Evolutionary conservation across 2,113 vertebrate species (phyloP).

Genomic region (Hiodon alosoides): DNA sequence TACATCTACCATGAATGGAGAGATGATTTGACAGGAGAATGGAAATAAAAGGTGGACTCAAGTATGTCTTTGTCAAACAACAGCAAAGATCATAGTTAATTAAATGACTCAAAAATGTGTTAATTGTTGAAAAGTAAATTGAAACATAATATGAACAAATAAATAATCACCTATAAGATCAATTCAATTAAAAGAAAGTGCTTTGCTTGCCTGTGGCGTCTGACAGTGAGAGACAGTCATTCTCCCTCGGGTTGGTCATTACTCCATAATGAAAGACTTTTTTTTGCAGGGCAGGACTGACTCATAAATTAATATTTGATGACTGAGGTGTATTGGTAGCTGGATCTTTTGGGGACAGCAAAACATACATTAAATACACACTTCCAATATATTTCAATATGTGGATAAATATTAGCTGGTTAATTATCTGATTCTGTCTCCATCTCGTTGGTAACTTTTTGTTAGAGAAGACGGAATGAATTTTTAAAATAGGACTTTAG

Average conservation of each 20-base stretch:
- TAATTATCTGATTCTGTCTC: too few relatives aligned
- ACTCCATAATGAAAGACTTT: neutral
- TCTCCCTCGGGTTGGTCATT: neutral
- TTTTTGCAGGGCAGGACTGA: neutral
- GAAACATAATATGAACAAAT: neutral
- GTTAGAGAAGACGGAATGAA: too few relatives aligned
- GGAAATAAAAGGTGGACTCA: neutral
- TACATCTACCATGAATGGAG: neutral
- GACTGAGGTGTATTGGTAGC: neutral
- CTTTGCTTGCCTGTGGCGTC: neutral
- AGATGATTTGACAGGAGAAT: neutral
- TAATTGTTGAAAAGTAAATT: too few relatives aligned
- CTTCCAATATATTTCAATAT: too few relatives aligned
- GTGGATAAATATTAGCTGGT: too few relatives aligned
- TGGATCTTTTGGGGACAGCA: neutral
- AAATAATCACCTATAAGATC: slow-evolving; percentile 12
- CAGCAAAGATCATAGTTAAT: too few relatives aligned
- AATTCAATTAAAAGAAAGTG: neutral
- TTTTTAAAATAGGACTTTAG: too few relatives aligned
- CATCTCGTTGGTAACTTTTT: too few relatives aligned
- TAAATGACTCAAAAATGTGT: too few relatives aligned
- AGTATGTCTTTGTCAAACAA: neutral
- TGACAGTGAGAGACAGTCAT: neutral
- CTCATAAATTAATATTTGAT: neutral
- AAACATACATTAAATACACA: neutral